A percentile compares a stretch with the other conserved stretches of the same genome.
Evolutionary conservation across 2,888 invertebrate species (phyloP).

Genomic region (Phoronis australis): DNA sequence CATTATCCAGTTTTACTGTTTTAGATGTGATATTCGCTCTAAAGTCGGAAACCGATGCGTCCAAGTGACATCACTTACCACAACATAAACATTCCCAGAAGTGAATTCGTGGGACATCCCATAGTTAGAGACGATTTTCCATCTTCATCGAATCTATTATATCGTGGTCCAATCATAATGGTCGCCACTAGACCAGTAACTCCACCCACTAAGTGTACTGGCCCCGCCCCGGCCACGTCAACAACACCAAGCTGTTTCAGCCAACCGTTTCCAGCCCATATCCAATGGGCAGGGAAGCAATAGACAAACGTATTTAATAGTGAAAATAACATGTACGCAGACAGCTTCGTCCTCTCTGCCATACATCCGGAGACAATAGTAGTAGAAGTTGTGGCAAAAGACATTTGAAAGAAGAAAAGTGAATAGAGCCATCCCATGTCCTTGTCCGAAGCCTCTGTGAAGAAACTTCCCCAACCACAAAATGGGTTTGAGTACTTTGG

Average conservation of each 20-base stretch:
- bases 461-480: conserved; percentile 35
- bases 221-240: conserved; percentile 79
- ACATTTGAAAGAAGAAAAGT: conserved; percentile 42
- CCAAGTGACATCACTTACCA: conserved; percentile 26
- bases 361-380: conserved; percentile 56
- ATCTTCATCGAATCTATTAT: conserved; percentile 21
- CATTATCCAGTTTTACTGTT: too few species aligned
- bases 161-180: conserved; percentile 79
- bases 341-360: conserved; percentile 62
- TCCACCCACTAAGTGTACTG: conserved; percentile 83
- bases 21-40: too few species aligned
- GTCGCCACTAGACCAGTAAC: conserved; percentile 88
- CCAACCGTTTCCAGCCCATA: conserved; percentile 70
- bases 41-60: too few species aligned
- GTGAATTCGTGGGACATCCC: too few species aligned
- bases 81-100: conserved; percentile 48
- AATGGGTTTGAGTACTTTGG: conserved; percentile 23
- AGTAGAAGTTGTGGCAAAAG: conserved; percentile 37
- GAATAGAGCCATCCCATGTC: too few species aligned
- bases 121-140: conserved; percentile 8
- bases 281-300: conserved; percentile 72
- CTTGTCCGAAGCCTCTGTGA: conserved; percentile 46
- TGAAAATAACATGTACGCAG: conserved; percentile 85
- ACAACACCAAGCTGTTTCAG: conserved; percentile 80
- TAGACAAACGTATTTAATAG: conserved; percentile 83